These are phyloP conservation scores for Callospermophilus lateralis DNA, from an alignment of 2,113 vertebrate species.

Conservation along the genomic window DNA sequence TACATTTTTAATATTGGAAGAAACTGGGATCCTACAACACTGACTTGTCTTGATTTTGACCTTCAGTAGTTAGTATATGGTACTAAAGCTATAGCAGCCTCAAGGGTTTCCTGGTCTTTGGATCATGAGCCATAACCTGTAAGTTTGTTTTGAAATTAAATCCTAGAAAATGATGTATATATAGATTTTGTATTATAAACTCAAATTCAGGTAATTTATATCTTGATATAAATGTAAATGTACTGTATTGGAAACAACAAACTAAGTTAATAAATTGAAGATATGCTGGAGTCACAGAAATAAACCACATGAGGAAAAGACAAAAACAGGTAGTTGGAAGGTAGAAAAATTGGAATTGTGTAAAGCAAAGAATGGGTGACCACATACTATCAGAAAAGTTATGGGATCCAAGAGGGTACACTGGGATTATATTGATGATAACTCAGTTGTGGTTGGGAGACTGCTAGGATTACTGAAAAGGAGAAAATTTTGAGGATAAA, in stretches of 20 bases:
- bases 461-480: neutral
- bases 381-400: neutral
- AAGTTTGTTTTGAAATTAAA: conserved; percentile 12
- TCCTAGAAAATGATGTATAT: neutral
- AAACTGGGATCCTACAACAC: neutral
- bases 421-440: neutral
- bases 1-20: neutral
- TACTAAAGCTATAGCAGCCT: neutral
- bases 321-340: neutral
- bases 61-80: neutral
- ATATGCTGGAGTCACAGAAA: neutral
- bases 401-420: neutral
- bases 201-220: neutral
- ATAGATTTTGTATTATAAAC: neutral
- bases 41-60: neutral
- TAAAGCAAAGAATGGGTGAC: neutral
- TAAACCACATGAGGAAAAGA: neutral
- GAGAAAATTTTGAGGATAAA: neutral
- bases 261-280: neutral
- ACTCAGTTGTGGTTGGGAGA: neutral
- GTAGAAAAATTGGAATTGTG: neutral
- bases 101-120: neutral
- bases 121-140: neutral
- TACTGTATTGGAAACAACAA: neutral
- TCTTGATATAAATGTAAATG: conserved; percentile 29